A percentile compares a stretch with the other conserved stretches of the same genome.
Evolutionary conservation across 2,888 invertebrate genomes (phyloP).

Genomic region (Encarsia formosa): DNA sequence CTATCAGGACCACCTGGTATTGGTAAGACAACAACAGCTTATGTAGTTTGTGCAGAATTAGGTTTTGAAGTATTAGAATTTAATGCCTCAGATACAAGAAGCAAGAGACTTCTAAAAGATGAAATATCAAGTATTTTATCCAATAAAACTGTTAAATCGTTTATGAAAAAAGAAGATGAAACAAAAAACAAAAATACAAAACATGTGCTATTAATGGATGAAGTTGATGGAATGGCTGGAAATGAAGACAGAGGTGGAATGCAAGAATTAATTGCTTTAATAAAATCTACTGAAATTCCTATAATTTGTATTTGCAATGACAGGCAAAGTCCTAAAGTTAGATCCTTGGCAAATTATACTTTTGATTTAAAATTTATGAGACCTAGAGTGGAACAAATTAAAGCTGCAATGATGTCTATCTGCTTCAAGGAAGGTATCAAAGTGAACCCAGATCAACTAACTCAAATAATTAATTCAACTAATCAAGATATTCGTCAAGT

Average conservation of each 20-base stretch:
- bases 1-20: slow-evolving; percentile 96
- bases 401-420: slow-evolving; percentile 85
- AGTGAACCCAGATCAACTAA: slow-evolving; percentile 70
- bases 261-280: slow-evolving; percentile 86
- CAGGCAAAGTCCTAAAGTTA: slow-evolving; percentile 86
- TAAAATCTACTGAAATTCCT: slow-evolving; percentile 82
- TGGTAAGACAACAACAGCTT: slow-evolving; percentile 90
- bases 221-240: slow-evolving; percentile 99
- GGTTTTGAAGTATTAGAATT: slow-evolving; percentile 89
- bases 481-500: slow-evolving; percentile 93
- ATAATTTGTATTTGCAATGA: slow-evolving; percentile 99
- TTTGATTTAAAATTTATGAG: slow-evolving; percentile 84
- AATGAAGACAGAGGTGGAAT: slow-evolving; percentile 98
- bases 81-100: slow-evolving; percentile 96
- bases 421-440: slow-evolving; percentile 88
- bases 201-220: slow-evolving; percentile 97
- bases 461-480: slow-evolving; percentile 79
- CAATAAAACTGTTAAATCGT: slow-evolving; percentile 71
- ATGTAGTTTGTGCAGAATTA: slow-evolving; percentile 82
- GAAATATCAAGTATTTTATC: slow-evolving; percentile 78
- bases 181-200: slow-evolving; percentile 49
- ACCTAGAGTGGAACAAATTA: slow-evolving; percentile 86
- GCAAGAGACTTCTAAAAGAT: slow-evolving; percentile 78
- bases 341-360: slow-evolving; percentile 88
- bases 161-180: slow-evolving; percentile 57